Evolutionary conservation across 2,888 invertebrate genomes (phyloP).

Genomic region (Hydroisotoma schaefferi): DNA sequence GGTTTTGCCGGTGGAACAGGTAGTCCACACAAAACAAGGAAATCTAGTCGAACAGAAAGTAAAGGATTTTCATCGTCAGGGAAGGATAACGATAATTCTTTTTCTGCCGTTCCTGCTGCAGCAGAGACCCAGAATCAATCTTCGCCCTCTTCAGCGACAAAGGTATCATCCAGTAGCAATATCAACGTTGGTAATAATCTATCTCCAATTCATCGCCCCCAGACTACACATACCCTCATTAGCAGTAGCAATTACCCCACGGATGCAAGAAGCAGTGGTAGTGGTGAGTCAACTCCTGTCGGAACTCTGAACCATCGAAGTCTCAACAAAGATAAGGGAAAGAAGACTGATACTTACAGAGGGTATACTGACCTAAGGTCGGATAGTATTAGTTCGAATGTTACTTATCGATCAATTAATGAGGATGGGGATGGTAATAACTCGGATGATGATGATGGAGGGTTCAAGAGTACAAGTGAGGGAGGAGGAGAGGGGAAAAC

Average conservation of each 20-base stretch:
- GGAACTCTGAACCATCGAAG: constrained; percentile 36
- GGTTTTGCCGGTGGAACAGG: constrained; percentile 20
- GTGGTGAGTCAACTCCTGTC: constrained; percentile 49
- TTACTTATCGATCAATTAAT: constrained; percentile 11
- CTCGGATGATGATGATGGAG: constrained; percentile 5
- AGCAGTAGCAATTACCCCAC: constrained; percentile 33
- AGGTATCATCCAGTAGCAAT: too few relatives aligned
- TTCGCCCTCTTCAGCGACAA: too few relatives aligned
- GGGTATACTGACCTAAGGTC: constrained; percentile 35
- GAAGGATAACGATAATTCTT: not conserved
- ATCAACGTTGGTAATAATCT: too few relatives aligned
- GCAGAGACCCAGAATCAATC: too few relatives aligned
- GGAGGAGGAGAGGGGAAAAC: constrained; percentile 20
- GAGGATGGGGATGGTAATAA: constrained; percentile 22
- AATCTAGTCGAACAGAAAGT: constrained; percentile 16
- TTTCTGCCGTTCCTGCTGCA: too few relatives aligned
- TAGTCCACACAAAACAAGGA: constrained; percentile 23
- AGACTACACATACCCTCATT: not conserved
- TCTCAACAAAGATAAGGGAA: constrained; percentile 30
- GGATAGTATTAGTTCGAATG: constrained; percentile 9
- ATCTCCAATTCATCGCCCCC: too few relatives aligned
- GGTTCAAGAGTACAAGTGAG: too few relatives aligned
- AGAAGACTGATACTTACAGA: constrained; percentile 42
- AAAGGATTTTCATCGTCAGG: too few relatives aligned
- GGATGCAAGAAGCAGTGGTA: constrained; percentile 45